Evolutionary conservation across 2,113 vertebrate species (phyloP).

Genomic region (Oreochromis spilurus): DNA sequence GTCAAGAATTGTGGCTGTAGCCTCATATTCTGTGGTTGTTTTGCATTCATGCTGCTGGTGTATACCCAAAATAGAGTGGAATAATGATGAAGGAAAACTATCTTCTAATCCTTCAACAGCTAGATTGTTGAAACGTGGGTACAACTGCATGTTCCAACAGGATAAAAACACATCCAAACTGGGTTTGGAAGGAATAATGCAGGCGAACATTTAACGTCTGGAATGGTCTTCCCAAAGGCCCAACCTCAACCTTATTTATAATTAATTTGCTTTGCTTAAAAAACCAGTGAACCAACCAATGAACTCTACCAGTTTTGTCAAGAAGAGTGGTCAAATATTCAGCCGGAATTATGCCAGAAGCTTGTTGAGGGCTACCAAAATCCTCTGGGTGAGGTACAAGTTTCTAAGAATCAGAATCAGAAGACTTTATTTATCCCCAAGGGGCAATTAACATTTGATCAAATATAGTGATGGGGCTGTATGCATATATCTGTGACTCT

Average conservation of each 20-base stretch:
- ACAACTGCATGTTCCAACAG: neutral
- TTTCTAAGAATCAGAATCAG: neutral
- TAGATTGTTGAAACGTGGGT: neutral
- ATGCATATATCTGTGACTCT: neutral
- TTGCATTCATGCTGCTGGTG: neutral
- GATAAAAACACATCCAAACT: neutral
- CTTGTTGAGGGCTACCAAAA: neutral
- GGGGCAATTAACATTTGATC: neutral
- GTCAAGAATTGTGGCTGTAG: neutral
- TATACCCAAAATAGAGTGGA: neutral
- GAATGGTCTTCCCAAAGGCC: neutral
- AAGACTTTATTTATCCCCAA: too few species aligned
- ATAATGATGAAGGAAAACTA: neutral
- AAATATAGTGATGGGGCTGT: neutral
- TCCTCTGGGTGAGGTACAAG: neutral
- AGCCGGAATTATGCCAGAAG: neutral
- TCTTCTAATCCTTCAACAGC: neutral
- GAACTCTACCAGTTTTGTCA: neutral
- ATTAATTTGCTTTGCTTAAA: neutral
- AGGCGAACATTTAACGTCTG: neutral
- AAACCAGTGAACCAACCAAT: neutral
- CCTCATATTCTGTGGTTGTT: neutral
- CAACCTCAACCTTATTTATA: neutral
- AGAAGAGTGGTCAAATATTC: neutral
- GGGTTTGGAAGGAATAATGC: neutral